A percentile compares a stretch with the other conserved stretches of the same genome.
Evolutionary conservation across 2,888 invertebrate species (phyloP).

Genomic region (Clunio marinus): DNA sequence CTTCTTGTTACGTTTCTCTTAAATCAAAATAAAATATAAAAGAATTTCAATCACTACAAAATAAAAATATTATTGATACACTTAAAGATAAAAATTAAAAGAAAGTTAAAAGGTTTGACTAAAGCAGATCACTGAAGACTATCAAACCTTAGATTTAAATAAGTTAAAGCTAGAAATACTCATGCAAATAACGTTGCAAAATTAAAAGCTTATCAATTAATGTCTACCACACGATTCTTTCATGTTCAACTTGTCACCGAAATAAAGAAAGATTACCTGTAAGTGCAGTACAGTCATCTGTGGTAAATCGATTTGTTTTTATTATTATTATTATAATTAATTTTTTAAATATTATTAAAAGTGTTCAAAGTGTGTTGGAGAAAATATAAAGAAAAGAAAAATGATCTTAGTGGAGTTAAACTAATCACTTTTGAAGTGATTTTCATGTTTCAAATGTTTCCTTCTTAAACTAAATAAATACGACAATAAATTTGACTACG

Average conservation of each 20-base stretch:
- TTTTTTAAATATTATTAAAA: background rate
- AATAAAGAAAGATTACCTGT: constrained; percentile 25
- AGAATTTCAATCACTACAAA: too few relatives aligned
- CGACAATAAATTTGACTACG: too few relatives aligned
- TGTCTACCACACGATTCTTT: background rate
- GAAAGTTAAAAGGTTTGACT: too few relatives aligned
- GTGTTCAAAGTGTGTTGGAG: background rate
- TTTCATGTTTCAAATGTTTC: too few relatives aligned
- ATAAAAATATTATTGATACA: too few relatives aligned
- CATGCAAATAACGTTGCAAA: background rate
- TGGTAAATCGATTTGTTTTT: constrained; percentile 8
- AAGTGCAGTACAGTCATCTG: constrained; percentile 38
- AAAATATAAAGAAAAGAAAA: background rate
- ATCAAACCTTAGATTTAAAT: too few relatives aligned
- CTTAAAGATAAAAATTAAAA: too few relatives aligned
- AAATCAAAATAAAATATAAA: too few relatives aligned
- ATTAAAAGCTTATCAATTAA: background rate
- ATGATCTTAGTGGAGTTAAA: background rate
- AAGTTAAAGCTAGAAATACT: background rate
- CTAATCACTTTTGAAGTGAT: too few relatives aligned
- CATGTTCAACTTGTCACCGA: background rate
- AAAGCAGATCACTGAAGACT: too few relatives aligned
- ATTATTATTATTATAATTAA: background rate
- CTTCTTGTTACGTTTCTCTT: too few relatives aligned
- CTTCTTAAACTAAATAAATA: too few relatives aligned